Base-by-base conservation (phyloP, 1,140 invertebrate species). In the Trachymyrmex cornetzi region DNA sequence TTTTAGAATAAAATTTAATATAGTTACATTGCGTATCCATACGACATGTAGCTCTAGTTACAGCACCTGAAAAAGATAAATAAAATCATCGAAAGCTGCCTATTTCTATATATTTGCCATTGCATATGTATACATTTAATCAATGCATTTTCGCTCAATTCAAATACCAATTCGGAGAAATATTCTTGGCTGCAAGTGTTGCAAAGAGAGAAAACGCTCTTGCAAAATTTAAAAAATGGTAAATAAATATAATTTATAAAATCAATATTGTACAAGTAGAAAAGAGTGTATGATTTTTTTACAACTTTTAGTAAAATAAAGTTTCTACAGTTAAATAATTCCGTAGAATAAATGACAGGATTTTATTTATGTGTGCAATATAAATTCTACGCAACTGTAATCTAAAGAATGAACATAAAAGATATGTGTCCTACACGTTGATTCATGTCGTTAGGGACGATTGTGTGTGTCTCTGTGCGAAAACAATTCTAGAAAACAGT, bases 401-500 rank as follows among this genome's bases (percentile, higher is more conserved):
- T 79, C 24, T 44, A 50, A 30, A 64, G 6, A 19, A 55, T 53
- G 24, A 66, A 64, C 24, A 50, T 50, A 48, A 53, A 77, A 53
- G 48, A 61, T 38, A 59, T 12, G 9, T 24, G 48, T 53, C 50
- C 14, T 71, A 81, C 30, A 57, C 30, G 19, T 19, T 69, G 77
- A 80, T 80, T 80, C 75, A 66, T 79, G 24, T 66, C 38, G 16
- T 14, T 19, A 57, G 11, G 38, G 38, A 11, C 0, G 27, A 69
- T 7, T 3, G 48, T 22, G 34, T 9, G n/a, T 53, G 14, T 27
- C 22, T 69, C 3, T 19, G 34, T 16, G n/a, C 22, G 77, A 24
- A 81, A 69, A 69, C 64, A 69, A 81, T 81, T 55, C 48, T 24
- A 38, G 77, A 81, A 57, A 71, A 69, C 57, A 71, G 64, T 81